Percentiles rank a stretch among this genome's conserved stretches.
Conservation (phyloP, 2,113 vertebrate genomes). For the Bujurquina vittata region DNA sequence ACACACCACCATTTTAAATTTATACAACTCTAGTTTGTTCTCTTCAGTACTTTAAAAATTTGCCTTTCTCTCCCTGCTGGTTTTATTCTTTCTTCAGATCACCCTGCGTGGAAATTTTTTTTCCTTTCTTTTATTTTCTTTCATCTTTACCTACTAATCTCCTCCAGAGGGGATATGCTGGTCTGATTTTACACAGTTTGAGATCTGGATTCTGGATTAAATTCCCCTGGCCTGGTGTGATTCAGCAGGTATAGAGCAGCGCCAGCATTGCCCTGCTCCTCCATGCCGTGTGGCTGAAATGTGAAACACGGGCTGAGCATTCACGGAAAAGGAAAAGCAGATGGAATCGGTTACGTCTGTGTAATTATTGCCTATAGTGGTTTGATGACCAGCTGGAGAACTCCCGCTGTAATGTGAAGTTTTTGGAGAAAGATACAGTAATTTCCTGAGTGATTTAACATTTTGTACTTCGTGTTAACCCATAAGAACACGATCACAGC, state of each 20-base stretch:
- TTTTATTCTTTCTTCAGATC: not conserved
- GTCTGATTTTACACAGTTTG: not conserved
- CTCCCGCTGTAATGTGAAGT: not conserved
- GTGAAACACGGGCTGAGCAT: not conserved
- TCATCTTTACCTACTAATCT: constrained; percentile 22
- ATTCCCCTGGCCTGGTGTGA: not conserved
- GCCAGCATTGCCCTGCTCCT: not conserved
- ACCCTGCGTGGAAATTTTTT: not conserved
- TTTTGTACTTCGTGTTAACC: not conserved
- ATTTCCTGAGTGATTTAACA: not conserved
- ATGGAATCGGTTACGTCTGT: not conserved
- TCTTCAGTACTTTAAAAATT: not conserved
- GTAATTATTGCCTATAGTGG: not conserved
- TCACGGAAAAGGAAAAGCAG: not conserved
- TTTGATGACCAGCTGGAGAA: not conserved
- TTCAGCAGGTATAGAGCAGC: not conserved
- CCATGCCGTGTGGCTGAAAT: not conserved
- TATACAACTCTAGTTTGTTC: not conserved
- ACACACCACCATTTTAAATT: not conserved
- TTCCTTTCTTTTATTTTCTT: too few species aligned
- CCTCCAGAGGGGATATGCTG: constrained; percentile 1
- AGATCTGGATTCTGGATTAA: constrained; percentile 9
- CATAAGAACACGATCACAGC: not conserved
- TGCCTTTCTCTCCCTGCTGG: not conserved
- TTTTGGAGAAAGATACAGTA: not conserved